Conservation (phyloP, 2,888 invertebrate genomes). For the Platycnemis pennipes region DNA sequence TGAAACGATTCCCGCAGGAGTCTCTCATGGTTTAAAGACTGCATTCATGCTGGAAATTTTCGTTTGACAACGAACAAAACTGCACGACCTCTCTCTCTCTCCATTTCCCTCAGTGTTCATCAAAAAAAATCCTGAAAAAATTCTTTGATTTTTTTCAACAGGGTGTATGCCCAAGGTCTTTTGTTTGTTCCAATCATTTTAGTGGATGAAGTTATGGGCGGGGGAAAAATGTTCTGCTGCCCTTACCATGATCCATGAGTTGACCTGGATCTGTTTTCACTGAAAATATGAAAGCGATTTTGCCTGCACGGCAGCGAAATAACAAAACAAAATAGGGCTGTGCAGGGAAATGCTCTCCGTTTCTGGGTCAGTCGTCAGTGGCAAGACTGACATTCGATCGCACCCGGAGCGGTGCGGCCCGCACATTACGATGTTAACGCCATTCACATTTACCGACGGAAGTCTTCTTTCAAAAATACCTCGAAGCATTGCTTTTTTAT, state of each 20-base stretch:
- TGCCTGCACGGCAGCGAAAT: background rate
- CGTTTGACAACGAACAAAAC: background rate
- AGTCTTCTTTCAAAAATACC: background rate
- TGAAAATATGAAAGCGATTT: constrained; percentile 22
- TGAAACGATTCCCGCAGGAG: background rate
- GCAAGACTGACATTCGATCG: background rate
- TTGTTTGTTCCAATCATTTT: constrained; percentile 6
- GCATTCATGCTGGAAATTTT: background rate
- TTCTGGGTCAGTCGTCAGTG: background rate
- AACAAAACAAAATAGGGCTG: too few species aligned
- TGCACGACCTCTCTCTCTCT: background rate
- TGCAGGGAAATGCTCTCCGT: background rate
- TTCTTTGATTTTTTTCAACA: background rate
- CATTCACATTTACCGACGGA: background rate
- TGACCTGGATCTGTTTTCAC: constrained; percentile 7
- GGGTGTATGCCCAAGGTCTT: background rate
- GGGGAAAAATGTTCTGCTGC: background rate
- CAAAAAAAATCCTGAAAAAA: constrained; percentile 9
- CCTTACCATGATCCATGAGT: background rate
- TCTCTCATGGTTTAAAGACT: background rate
- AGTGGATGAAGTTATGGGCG: background rate
- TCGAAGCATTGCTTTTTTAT: background rate
- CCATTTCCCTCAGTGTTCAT: too few species aligned
- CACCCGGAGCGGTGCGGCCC: too few species aligned
- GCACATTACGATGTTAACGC: background rate